Evolutionary conservation across 2,797 vertebrate species (phyloP).

Genomic region (Crocodylus rhombifer): DNA sequence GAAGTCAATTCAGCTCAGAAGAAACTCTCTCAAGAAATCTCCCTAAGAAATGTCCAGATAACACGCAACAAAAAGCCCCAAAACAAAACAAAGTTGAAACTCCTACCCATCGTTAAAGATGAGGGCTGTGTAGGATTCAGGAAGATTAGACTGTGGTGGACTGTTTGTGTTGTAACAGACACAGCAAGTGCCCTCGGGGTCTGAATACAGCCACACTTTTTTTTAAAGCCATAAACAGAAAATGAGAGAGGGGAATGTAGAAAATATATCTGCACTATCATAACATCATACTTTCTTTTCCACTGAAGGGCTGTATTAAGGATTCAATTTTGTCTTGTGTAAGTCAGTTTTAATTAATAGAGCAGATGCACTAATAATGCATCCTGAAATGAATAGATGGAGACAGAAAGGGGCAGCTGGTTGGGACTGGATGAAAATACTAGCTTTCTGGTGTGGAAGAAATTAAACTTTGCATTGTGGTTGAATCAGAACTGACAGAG

Average conservation of each 20-base stretch:
- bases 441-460: constrained; percentile 35
- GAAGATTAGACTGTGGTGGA: neutral
- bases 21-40: constrained; percentile 15
- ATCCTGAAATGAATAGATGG: constrained; percentile 54
- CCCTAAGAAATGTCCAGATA: constrained; percentile 14
- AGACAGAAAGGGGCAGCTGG: constrained; percentile 58
- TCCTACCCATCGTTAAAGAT: neutral
- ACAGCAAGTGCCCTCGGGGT: neutral
- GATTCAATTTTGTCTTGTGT: constrained; percentile 72
- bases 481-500: no score
- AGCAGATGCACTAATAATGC: constrained; percentile 72
- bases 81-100: neutral
- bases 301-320: constrained; percentile 59
- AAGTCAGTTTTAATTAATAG: constrained; percentile 70
- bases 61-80: neutral
- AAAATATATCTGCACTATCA: constrained; percentile 41
- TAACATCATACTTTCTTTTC: constrained; percentile 10
- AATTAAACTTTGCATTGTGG: constrained; percentile 20
- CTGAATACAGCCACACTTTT: neutral
- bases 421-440: constrained; percentile 62
- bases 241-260: constrained; percentile 20
- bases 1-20: neutral
- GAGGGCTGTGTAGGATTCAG: neutral
- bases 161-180: neutral
- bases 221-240: constrained; percentile 5